Percentiles rank a stretch among this genome's conserved stretches.
Conservation (phyloP, 92 coral and sea anemone species). For the Ricordea florida region DNA sequence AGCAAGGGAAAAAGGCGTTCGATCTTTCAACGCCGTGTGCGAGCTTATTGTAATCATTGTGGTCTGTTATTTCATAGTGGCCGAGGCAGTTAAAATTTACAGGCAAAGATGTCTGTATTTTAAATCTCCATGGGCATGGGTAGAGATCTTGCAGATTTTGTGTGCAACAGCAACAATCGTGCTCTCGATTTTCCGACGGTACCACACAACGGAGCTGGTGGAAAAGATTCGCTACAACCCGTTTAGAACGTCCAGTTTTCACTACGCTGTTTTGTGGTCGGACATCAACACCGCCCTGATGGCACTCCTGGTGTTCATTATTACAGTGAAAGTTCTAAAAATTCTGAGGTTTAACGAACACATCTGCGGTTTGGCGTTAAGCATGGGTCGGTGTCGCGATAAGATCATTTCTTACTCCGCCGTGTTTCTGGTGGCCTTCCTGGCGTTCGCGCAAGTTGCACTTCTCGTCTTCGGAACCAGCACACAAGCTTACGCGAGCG, state of each 20-base stretch:
- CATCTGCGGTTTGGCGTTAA: constrained; percentile 71
- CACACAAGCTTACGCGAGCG: constrained; percentile 69
- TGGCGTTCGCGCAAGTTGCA: constrained; percentile 87
- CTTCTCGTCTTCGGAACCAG: constrained; percentile 79
- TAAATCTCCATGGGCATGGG: constrained; percentile 80
- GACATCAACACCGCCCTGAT: constrained; percentile 79
- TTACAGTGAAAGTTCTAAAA: constrained; percentile 79
- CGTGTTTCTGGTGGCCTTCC: constrained; percentile 79
- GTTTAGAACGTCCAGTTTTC: constrained; percentile 84
- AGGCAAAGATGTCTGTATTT: constrained; percentile 73
- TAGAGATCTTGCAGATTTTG: constrained; percentile 80
- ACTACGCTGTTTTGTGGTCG: constrained; percentile 86
- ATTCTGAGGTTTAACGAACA: constrained; percentile 91
- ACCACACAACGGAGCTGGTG: constrained; percentile 80
- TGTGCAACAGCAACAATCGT: constrained; percentile 78
- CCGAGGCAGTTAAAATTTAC: constrained; percentile 78
- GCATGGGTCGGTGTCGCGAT: constrained; percentile 70
- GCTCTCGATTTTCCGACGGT: constrained; percentile 85
- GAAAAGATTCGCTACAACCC: constrained; percentile 81
- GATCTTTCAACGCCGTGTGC: constrained; percentile 76
- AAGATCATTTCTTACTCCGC: constrained; percentile 77
- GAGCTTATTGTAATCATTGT: constrained; percentile 79
- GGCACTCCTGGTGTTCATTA: constrained; percentile 82
- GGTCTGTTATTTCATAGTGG: constrained; percentile 70
- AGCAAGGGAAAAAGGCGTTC: constrained; percentile 65